Evolutionary conservation across 2,113 vertebrate species (phyloP).

Genomic region (Elaphurus davidianus): DNA sequence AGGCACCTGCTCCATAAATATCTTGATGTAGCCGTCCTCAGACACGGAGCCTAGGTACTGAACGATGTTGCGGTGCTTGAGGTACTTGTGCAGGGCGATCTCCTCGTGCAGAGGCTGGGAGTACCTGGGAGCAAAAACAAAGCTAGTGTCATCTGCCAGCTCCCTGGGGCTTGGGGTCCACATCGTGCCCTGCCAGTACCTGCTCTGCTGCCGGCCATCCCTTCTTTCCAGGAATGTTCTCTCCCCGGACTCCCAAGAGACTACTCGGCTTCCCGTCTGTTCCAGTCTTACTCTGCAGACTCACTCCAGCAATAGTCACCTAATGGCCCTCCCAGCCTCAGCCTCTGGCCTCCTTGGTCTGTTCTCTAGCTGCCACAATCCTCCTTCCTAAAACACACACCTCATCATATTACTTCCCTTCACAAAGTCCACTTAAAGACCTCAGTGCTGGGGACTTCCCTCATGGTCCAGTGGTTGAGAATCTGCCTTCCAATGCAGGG

Average conservation of each 20-base stretch:
- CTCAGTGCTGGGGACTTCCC: background rate
- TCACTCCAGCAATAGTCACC: background rate
- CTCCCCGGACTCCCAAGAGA: background rate
- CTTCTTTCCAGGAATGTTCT: background rate
- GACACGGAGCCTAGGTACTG: slow-evolving; percentile 88
- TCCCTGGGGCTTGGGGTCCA: background rate
- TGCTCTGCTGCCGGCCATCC: background rate
- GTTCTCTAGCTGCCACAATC: background rate
- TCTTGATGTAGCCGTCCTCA: slow-evolving; percentile 87
- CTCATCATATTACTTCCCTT: background rate
- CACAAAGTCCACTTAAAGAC: background rate
- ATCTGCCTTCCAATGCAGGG: background rate
- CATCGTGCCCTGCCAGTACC: background rate
- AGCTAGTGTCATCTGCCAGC: background rate
- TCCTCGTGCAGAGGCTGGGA: slow-evolving; percentile 88
- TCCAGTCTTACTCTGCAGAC: background rate
- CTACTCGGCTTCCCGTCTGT: background rate
- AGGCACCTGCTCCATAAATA: slow-evolving; percentile 90
- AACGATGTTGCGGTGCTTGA: slow-evolving; percentile 87
- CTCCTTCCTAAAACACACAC: background rate
- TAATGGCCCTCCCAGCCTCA: background rate
- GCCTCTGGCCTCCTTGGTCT: background rate
- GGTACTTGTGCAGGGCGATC: slow-evolving; percentile 86
- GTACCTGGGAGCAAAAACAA: slow-evolving; percentile 71
- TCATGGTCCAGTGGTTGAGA: background rate